These are phyloP conservation scores for Dicranocentrus wangi DNA, from an alignment of 2,888 invertebrate genomes.

Conservation along the genomic window DNA sequence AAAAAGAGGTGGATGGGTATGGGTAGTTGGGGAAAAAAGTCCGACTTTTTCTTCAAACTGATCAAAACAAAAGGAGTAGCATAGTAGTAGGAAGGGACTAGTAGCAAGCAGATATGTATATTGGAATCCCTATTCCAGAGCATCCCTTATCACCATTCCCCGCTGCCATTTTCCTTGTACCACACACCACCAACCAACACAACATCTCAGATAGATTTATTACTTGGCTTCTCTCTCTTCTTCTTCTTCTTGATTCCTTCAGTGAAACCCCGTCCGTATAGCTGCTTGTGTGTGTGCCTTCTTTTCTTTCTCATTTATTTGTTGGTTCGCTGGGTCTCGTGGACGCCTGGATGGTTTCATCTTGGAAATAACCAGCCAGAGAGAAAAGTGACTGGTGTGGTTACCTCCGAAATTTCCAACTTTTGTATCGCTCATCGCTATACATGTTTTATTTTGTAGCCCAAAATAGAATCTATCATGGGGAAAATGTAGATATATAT, in stretches of 20 bases:
- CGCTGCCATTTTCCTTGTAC: slow-evolving; percentile 27
- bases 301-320: slow-evolving; percentile 55
- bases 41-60: slow-evolving; percentile 36
- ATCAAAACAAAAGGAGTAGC: slow-evolving; percentile 47
- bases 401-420: no score
- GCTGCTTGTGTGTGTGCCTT: slow-evolving; percentile 4
- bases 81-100: neutral
- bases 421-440: no score
- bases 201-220: slow-evolving; percentile 62
- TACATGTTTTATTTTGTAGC: no score
- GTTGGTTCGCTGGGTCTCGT: slow-evolving; percentile 57
- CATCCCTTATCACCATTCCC: slow-evolving; percentile 14
- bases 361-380: slow-evolving; percentile 1
- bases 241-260: slow-evolving; percentile 19
- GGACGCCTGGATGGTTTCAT: slow-evolving; percentile 42
- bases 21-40: neutral
- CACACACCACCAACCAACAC: slow-evolving; percentile 51
- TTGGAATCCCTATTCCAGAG: neutral
- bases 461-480: no score
- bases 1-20: neutral
- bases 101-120: neutral
- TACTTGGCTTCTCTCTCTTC: slow-evolving; percentile 59
- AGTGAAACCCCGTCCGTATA: neutral
- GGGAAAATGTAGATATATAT: no score
- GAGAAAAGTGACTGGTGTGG: slow-evolving; percentile 8